Percentiles rank a stretch among this genome's conserved stretches.
Evolutionary conservation across 2,888 invertebrate genomes (phyloP).

Genomic region (Trichacis sp.): DNA sequence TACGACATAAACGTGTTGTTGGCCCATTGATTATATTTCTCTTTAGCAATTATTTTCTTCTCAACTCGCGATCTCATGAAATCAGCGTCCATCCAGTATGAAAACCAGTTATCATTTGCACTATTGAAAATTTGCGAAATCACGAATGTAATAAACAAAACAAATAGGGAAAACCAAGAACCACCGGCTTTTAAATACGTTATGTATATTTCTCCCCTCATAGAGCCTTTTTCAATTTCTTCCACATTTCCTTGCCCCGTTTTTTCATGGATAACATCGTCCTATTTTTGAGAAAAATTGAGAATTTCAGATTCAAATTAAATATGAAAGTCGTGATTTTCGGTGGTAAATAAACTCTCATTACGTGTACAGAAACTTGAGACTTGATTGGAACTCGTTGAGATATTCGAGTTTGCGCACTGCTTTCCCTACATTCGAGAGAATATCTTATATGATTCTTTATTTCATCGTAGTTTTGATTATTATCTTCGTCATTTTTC

Average conservation of each 20-base stretch:
- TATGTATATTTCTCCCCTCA: constrained; percentile 66
- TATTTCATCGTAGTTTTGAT: background rate
- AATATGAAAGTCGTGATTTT: no score
- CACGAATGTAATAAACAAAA: constrained; percentile 72
- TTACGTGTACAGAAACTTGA: background rate
- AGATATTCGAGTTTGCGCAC: no score
- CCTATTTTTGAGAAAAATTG: constrained; percentile 26
- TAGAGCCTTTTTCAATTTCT: constrained; percentile 66
- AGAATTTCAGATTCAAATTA: no score
- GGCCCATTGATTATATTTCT: constrained; percentile 59
- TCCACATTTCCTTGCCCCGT: constrained; percentile 61
- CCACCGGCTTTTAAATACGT: constrained; percentile 71
- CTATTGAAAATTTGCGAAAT: constrained; percentile 76
- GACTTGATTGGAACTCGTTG: background rate
- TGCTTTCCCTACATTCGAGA: no score
- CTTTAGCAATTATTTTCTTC: constrained; percentile 77
- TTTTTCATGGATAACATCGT: background rate
- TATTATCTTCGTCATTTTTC: constrained; percentile 4
- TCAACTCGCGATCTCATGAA: background rate
- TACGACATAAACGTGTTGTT: constrained; percentile 24
- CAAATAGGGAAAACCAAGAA: constrained; percentile 71
- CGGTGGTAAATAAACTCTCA: no score
- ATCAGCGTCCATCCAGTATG: constrained; percentile 73
- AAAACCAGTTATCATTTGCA: constrained; percentile 80
- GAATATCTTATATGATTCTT: no score